Conservation (phyloP, 2,113 vertebrate species). For the Trichechus manatus region DNA sequence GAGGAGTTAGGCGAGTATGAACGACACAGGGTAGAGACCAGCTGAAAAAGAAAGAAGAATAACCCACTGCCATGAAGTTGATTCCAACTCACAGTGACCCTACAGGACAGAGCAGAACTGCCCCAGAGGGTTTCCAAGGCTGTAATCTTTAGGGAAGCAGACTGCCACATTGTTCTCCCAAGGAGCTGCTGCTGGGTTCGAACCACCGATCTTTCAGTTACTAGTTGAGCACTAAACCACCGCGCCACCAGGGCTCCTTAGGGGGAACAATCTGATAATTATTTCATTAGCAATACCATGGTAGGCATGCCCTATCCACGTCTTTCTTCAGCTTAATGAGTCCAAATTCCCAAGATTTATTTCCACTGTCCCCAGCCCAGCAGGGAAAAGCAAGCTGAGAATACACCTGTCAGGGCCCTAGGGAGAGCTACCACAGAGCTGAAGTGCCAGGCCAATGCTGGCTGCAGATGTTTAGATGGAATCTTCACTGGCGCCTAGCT, state of each 20-base stretch:
- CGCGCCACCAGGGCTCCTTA: too few relatives aligned
- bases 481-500: not conserved
- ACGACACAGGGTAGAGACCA: not conserved
- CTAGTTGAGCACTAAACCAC: too few relatives aligned
- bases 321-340: conserved; percentile 1
- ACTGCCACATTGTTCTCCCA: not conserved
- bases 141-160: not conserved
- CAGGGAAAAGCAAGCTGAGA: not conserved
- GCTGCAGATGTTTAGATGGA: not conserved
- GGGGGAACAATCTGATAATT: not conserved
- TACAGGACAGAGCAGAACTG: not conserved
- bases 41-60: not conserved
- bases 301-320: not conserved
- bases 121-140: not conserved
- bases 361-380: not conserved
- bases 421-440: not conserved
- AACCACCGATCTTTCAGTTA: not conserved
- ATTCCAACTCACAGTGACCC: not conserved
- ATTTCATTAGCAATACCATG: not conserved
- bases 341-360: not conserved
- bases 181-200: not conserved
- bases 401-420: not conserved
- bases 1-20: not conserved
- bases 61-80: not conserved
- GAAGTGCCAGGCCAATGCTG: not conserved